These are phyloP conservation scores for Thunnus thynnus DNA, from an alignment of 2,113 vertebrate genomes.

Conservation along the genomic window DNA sequence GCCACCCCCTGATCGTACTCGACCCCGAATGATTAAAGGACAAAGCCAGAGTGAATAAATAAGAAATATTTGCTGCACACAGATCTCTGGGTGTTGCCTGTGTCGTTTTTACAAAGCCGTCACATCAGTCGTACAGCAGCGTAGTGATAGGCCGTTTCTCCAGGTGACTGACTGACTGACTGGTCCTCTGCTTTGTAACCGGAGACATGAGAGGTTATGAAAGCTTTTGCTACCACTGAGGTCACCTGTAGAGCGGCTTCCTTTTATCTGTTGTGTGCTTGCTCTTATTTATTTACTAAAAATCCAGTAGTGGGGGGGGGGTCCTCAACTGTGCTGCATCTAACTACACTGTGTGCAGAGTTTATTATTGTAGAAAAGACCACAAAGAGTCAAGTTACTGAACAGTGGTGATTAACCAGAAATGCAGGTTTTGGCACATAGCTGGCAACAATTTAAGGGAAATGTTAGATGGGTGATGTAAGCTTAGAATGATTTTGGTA, in stretches of 20 bases:
- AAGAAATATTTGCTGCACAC: not conserved
- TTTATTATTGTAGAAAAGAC: not conserved
- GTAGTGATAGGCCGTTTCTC: conserved; percentile 19
- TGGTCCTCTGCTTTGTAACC: conserved; percentile 27
- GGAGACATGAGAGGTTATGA: conserved; percentile 25
- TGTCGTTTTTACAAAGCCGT: not conserved
- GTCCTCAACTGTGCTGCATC: not conserved
- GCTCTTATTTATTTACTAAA: conserved; percentile 5
- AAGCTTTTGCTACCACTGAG: not conserved
- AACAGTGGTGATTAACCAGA: not conserved
- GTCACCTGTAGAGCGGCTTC: not conserved
- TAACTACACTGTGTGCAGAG: not conserved
- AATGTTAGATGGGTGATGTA: not conserved
- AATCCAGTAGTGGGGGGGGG: not conserved
- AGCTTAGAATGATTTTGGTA: no score
- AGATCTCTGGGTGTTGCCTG: not conserved
- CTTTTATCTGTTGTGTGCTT: not conserved
- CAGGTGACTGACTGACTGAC: not conserved
- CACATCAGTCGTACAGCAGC: not conserved
- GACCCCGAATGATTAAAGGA: not conserved
- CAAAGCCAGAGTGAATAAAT: not conserved
- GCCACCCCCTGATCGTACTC: not conserved
- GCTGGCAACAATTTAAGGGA: not conserved
- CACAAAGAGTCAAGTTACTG: not conserved
- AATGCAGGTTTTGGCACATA: conserved; percentile 14